Conservation (phyloP, 2,888 invertebrate species). For the Cheilosia pagana region DNA sequence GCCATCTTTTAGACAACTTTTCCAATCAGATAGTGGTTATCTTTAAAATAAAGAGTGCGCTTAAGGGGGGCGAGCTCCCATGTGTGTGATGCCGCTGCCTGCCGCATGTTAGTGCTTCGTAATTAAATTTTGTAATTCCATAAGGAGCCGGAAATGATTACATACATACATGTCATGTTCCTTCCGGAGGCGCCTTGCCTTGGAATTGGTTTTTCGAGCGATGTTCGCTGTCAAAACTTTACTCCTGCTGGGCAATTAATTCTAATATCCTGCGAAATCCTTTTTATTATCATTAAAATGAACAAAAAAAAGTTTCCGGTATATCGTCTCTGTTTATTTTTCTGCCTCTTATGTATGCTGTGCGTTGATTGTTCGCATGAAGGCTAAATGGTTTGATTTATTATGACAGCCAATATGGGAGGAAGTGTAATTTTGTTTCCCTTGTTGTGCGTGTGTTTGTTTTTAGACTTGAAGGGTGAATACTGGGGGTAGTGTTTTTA, state of each 20-base stretch:
- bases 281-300: constrained; percentile 67
- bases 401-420: constrained; percentile 57
- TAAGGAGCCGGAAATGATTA: constrained; percentile 31
- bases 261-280: constrained; percentile 65
- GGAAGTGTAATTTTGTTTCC: constrained; percentile 41
- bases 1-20: constrained; percentile 10
- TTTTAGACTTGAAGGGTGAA: constrained; percentile 39
- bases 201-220: constrained; percentile 12
- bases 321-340: constrained; percentile 29
- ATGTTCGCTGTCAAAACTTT: constrained; percentile 56
- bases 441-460: constrained; percentile 49
- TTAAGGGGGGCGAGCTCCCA: background rate
- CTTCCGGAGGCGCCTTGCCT: background rate
- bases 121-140: constrained; percentile 59
- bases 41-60: constrained; percentile 19
- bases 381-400: constrained; percentile 55
- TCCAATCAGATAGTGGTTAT: constrained; percentile 20
- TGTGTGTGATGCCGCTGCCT: background rate
- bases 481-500: constrained; percentile 13
- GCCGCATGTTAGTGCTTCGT: constrained; percentile 44
- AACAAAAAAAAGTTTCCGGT: constrained; percentile 31
- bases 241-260: constrained; percentile 64
- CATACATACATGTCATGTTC: constrained; percentile 46
- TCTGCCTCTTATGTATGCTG: constrained; percentile 13
- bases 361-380: background rate